Evolutionary conservation across 2,113 vertebrate species (phyloP), one percentile per base, ranked within the genome.

Genomic region (Crotalus tigris): DNA sequence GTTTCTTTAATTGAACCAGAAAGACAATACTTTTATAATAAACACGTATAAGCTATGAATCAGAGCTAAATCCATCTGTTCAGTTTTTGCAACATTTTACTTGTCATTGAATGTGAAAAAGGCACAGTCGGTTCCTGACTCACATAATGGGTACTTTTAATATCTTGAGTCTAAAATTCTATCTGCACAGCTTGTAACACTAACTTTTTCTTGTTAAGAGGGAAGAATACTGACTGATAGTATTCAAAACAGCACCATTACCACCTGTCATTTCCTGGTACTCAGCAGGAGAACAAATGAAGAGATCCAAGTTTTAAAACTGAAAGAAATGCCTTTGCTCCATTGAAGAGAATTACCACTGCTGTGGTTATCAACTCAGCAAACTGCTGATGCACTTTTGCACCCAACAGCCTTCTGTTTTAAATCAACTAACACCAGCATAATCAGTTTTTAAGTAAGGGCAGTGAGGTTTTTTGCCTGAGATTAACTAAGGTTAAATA

Each of bases 241-340:
- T 94, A 95, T 90, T 92, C 94, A 94, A 94, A 96, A 96, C 96
- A 93, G 88, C 93, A 92, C 93, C 94, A 92, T 93, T 94, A 91
- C 97, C 95, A 96, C 96, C 97, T 98, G 96, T 94, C 92, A 92
- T 44, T 94, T 95, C 89, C 93, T 94, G 93, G 93, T 89, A 90
- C 95, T 93, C 69, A 55, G 92, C 95, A 95, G 69, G 88, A 92
- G 92, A 94, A 90, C 91, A 88, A 92, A 0, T 92, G 93, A 69
- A 90, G 93, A 92, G 95, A 96, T 93, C 94, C 17, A 86, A 96
- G 89, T 92, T 90, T 29, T 44, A 85, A 86, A 93, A 92, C 81
- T 94, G 94, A 92, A 93, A 89, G 93, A 96, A 88, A 15, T 33
- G 51, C 55, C 92, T 0, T 86, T 24, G 93, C 89, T 89, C 93